Evolutionary conservation across 2,113 vertebrate genomes (phyloP).

Genomic region (Crocuta crocuta): DNA sequence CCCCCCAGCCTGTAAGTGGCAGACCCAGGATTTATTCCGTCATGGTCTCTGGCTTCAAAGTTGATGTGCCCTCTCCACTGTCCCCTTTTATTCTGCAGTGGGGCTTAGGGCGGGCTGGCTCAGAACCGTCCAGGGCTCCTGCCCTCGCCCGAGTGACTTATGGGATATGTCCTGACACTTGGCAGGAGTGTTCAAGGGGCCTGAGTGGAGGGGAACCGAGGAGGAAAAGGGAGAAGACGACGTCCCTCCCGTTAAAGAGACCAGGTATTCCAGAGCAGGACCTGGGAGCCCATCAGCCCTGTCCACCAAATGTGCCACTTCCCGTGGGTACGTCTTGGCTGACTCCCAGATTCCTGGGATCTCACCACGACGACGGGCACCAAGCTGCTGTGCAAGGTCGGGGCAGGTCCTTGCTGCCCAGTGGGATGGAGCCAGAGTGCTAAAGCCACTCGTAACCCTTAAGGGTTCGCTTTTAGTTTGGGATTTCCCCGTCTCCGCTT

Average conservation of each 20-base stretch:
- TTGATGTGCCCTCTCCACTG: background rate
- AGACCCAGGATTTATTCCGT: background rate
- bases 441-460: background rate
- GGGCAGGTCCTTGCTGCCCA: background rate
- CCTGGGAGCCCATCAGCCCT: background rate
- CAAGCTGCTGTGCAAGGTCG: background rate
- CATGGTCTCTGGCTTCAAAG: background rate
- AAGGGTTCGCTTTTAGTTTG: conserved; percentile 12
- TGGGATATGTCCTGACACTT: background rate
- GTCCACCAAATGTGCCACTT: background rate
- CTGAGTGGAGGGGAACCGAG: background rate
- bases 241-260: background rate
- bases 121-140: background rate
- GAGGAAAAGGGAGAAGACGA: background rate
- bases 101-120: background rate
- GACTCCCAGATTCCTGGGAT: background rate
- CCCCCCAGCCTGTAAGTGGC: background rate
- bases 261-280: background rate
- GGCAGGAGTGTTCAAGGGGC: background rate
- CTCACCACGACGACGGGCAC: background rate
- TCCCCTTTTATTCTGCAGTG: background rate
- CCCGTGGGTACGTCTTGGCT: background rate
- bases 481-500: background rate
- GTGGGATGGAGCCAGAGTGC: background rate
- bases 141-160: background rate